phyloP scores from a whole-genome alignment of 2,113 vertebrate genomes.

The Laterallus jamaicensis region DNA sequence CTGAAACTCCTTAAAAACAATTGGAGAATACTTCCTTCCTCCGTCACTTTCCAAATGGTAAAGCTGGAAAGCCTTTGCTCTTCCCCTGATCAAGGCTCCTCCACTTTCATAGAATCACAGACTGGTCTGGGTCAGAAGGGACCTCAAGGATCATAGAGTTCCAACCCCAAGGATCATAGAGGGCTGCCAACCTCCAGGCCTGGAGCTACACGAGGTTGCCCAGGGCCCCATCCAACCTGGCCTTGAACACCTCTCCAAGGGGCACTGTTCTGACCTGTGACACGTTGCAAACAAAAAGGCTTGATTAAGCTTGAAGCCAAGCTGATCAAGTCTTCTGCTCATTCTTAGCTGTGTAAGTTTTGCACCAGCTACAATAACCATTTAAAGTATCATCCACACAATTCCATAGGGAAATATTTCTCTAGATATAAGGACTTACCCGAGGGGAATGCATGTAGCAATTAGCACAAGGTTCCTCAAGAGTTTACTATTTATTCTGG shows the following conservation, averaged over 20 bases:
- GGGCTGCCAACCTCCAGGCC: too few relatives aligned
- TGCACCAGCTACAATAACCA: neutral
- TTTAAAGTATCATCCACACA: neutral
- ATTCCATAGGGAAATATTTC: neutral
- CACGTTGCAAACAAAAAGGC: rapidly evolving
- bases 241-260: neutral
- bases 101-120: too few relatives aligned
- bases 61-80: neutral
- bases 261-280: neutral
- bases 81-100: neutral
- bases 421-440: neutral
- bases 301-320: neutral
- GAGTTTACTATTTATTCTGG: neutral
- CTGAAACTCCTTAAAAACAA: neutral
- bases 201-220: too few relatives aligned
- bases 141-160: too few relatives aligned
- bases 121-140: too few relatives aligned
- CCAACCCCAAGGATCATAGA: too few relatives aligned
- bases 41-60: neutral
- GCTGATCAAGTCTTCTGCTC: neutral
- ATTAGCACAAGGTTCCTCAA: neutral
- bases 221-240: too few relatives aligned
- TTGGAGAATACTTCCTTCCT: neutral
- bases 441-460: neutral
- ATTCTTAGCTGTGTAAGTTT: neutral